These are phyloP conservation scores for Ophion slaviceki DNA, from an alignment of 2,888 invertebrate species.

Conservation along the genomic window DNA sequence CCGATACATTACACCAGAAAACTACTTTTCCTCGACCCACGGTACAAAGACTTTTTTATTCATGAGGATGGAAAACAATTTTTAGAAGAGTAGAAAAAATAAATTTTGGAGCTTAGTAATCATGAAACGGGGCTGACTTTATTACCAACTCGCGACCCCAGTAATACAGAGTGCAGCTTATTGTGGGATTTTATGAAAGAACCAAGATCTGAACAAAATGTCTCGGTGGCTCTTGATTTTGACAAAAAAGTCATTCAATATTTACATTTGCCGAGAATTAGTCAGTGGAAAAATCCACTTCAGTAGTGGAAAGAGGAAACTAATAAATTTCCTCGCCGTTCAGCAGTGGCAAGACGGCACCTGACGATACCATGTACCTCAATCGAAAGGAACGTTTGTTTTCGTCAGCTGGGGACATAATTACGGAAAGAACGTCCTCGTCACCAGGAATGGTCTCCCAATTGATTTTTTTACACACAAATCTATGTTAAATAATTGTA, in stretches of 20 bases:
- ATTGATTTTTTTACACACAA: no score
- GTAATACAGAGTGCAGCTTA: background rate
- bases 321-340: background rate
- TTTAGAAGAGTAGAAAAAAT: background rate
- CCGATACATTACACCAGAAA: background rate
- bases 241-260: slow-evolving; percentile 16
- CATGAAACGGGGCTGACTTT: background rate
- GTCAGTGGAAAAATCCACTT: slow-evolving; percentile 16
- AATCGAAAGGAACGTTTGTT: background rate
- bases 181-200: slow-evolving; percentile 23
- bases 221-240: slow-evolving; percentile 13
- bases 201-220: background rate
- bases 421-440: no score
- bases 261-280: slow-evolving; percentile 22
- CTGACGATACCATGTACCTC: slow-evolving; percentile 5
- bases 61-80: background rate
- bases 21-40: background rate
- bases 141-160: background rate
- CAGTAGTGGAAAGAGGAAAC: slow-evolving; percentile 18
- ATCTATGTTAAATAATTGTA: background rate
- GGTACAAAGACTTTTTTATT: background rate
- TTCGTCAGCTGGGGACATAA: no score
- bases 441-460: no score
- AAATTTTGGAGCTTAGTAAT: background rate
- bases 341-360: slow-evolving; percentile 1